These are phyloP conservation scores for Megaptera novaeangliae DNA, from an alignment of 2,113 vertebrate genomes.

Conservation along the genomic window DNA sequence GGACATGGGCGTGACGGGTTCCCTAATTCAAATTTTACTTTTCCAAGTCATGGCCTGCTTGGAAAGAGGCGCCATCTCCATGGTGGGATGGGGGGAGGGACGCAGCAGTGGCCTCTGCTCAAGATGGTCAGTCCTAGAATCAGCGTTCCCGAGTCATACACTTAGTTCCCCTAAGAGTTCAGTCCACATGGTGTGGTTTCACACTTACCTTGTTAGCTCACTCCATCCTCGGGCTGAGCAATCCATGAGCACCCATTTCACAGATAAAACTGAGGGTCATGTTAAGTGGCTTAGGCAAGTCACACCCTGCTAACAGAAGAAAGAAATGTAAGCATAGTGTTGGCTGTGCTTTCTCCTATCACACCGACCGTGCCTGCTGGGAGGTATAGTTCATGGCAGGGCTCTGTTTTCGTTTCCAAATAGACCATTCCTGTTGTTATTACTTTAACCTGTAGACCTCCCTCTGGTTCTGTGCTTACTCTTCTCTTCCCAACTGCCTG, in stretches of 20 bases:
- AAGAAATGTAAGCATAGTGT: background rate
- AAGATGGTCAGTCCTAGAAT: background rate
- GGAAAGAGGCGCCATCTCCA: background rate
- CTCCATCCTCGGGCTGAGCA: background rate
- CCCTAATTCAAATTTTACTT: background rate
- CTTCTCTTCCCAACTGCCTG: background rate
- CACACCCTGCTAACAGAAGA: background rate
- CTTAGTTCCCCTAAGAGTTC: accelerated
- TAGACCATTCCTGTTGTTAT: background rate
- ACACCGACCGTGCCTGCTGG: background rate
- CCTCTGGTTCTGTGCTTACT: background rate
- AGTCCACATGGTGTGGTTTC: accelerated
- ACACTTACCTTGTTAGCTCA: background rate
- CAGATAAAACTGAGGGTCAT: background rate
- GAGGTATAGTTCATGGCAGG: background rate
- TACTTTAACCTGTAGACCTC: background rate
- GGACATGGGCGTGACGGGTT: too few relatives aligned
- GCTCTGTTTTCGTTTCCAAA: background rate
- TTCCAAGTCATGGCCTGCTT: background rate
- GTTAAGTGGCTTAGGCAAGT: background rate
- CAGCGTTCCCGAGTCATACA: accelerated
- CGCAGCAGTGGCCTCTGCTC: background rate
- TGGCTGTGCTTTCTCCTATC: background rate
- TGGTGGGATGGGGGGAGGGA: accelerated
- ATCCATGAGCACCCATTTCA: background rate